Conservation (phyloP, 2,797 vertebrate species). For the Pipistrellus pipistrellus region DNA sequence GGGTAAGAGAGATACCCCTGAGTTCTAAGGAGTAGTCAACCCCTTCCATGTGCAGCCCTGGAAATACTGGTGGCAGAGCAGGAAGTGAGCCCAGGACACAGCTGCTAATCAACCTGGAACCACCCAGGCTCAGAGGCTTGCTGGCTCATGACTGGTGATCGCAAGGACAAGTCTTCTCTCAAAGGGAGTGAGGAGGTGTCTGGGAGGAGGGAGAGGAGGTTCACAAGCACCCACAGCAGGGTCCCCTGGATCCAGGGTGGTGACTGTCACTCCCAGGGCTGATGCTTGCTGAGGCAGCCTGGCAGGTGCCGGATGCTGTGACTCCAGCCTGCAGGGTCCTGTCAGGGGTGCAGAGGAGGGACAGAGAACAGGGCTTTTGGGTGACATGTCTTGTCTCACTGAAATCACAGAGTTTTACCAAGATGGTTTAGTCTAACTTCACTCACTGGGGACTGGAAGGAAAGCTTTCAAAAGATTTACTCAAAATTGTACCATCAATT, state of each 20-base stretch:
- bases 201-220: background rate
- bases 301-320: too few species aligned
- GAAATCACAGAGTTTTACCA: conserved; percentile 38
- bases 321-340: background rate
- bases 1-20: background rate
- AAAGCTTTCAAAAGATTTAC: background rate
- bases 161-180: background rate
- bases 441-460: background rate
- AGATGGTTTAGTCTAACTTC: background rate
- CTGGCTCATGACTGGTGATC: background rate
- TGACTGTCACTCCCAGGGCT: too few species aligned
- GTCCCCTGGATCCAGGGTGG: too few species aligned
- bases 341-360: background rate
- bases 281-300: too few species aligned
- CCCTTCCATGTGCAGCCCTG: background rate
- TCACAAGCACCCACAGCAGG: background rate
- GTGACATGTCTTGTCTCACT: background rate
- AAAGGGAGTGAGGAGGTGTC: background rate
- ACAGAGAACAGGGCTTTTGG: fast-evolving
- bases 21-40: background rate
- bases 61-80: background rate
- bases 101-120: too few species aligned
- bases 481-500: background rate
- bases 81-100: background rate
- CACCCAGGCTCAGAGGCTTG: too few species aligned